These are phyloP conservation scores for Phoxinus phoxinus DNA, from an alignment of 2,113 vertebrate genomes.

Conservation along the genomic window DNA sequence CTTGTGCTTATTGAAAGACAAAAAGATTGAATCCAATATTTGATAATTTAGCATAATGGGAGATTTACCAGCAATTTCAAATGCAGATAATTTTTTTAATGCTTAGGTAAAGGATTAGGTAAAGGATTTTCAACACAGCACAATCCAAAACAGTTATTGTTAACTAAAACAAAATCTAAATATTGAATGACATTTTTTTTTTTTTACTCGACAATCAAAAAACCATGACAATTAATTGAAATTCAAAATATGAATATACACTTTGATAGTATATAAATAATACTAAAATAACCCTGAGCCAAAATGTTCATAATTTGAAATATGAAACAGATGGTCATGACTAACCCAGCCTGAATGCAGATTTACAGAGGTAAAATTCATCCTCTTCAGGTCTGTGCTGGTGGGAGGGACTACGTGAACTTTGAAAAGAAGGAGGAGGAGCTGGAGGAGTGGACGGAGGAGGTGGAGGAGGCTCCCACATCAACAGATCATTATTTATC, in stretches of 20 bases:
- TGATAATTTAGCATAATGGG: too few species aligned
- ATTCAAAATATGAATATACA: not conserved
- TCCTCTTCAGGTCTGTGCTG: slow-evolving; percentile 66
- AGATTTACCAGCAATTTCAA: too few species aligned
- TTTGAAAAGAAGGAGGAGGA: slow-evolving; percentile 51
- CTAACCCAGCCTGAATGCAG: slow-evolving; percentile 86
- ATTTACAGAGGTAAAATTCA: slow-evolving; percentile 90
- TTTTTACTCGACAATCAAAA: too few species aligned
- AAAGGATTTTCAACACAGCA: too few species aligned
- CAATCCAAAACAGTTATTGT: not conserved
- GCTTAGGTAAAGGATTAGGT: too few species aligned
- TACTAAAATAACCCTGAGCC: not conserved
- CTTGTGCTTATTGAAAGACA: too few species aligned
- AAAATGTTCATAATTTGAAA: not conserved
- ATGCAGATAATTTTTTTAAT: too few species aligned
- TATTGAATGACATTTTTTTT: too few species aligned
- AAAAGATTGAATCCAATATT: too few species aligned
- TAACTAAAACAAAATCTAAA: not conserved
- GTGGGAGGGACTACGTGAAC: slow-evolving; percentile 57
- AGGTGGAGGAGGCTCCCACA: slow-evolving; percentile 82
- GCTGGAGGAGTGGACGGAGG: slow-evolving; percentile 52
- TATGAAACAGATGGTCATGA: not conserved
- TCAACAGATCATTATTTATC: slow-evolving; percentile 91
- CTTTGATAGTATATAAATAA: not conserved
- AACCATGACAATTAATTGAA: not conserved